Base-by-base conservation (phyloP, 2,797 vertebrate genomes). In the Mustela erminea region DNA sequence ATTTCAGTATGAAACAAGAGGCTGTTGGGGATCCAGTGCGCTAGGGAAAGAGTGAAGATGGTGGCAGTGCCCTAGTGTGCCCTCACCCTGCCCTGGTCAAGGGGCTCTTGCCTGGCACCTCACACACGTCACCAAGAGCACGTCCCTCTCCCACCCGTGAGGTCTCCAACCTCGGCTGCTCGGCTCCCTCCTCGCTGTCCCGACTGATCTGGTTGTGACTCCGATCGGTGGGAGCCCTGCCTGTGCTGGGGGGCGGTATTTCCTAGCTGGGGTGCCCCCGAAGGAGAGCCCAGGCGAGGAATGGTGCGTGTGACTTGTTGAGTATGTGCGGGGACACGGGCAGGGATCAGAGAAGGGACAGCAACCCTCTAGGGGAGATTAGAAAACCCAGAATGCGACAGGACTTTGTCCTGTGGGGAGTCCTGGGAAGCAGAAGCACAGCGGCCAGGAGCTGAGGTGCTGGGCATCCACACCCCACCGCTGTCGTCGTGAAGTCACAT, bases 401-500 rank as follows among this genome's bases (percentile, higher is more conserved):
- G 18, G n/a, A 17, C 41, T 32, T 7, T 11, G 25, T 38, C 64
- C 15, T 7, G 6, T 27, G n/a, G 64, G 5, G 8, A 60, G 20
- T n/a, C 29, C 70, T 46, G 72, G 38, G 86, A 25, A 21, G 32
- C 3, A 10, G 38, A 87, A 14, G 10, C 18, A 17, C 12, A 7
- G n/a, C 3, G 0, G n/a, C 38, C 38, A 43, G 41, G 13, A 38
- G 27, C 23, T 1, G 27, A 46, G 54, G 38, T 29, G 12, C 35
- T 43, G 12, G 12, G 38, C 21, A 2, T 25, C 23, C 9, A 6
- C 12, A 2, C 66, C 2, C 38, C 20, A 7, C 17, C 10, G 15
- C 64, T 70, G 66, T 21, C 9, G 0, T 21, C 66, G 0, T 18
- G 66, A 11, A 35, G n/a, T 11, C 14, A 0, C n/a, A 0, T 20